phyloP scores from a whole-genome alignment of 2,888 invertebrate genomes.

The Sesamia inferens region DNA sequence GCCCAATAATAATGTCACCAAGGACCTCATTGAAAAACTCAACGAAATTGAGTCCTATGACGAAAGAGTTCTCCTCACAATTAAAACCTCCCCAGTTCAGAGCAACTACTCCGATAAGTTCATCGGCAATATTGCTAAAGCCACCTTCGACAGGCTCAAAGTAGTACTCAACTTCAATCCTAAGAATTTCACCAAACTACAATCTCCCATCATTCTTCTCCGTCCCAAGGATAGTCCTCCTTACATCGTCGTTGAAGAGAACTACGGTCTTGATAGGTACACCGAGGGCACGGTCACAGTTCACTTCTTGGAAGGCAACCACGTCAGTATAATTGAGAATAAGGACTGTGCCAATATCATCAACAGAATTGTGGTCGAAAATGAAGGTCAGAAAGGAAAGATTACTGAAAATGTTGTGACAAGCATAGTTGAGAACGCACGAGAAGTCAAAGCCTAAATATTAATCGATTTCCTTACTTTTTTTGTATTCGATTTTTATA shows the following conservation, averaged over 20 bases:
- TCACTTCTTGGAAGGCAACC: constrained; percentile 93
- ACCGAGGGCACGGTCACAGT: constrained; percentile 90
- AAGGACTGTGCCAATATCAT: constrained; percentile 91
- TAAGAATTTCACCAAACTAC: constrained; percentile 85
- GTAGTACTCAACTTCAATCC: constrained; percentile 86
- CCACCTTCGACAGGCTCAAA: constrained; percentile 88
- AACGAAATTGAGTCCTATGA: constrained; percentile 88
- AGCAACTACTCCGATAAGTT: constrained; percentile 81
- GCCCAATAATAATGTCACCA: constrained; percentile 79
- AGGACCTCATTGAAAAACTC: constrained; percentile 83
- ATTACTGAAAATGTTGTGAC: constrained; percentile 76
- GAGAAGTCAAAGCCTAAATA: constrained; percentile 71
- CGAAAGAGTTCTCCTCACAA: constrained; percentile 88
- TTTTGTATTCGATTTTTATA: constrained; percentile 32
- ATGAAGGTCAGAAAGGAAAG: constrained; percentile 71
- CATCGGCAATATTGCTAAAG: constrained; percentile 69
- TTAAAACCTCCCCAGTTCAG: constrained; percentile 79
- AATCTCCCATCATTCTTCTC: constrained; percentile 90
- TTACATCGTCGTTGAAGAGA: constrained; percentile 89
- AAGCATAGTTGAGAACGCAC: constrained; percentile 80
- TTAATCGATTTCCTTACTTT: constrained; percentile 3
- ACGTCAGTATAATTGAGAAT: constrained; percentile 92
- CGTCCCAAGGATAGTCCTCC: constrained; percentile 91
- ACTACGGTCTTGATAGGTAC: constrained; percentile 91
- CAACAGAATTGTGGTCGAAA: constrained; percentile 82